Evolutionary conservation across 2,888 invertebrate species (phyloP).

Genomic region (Seladonia tumulorum): DNA sequence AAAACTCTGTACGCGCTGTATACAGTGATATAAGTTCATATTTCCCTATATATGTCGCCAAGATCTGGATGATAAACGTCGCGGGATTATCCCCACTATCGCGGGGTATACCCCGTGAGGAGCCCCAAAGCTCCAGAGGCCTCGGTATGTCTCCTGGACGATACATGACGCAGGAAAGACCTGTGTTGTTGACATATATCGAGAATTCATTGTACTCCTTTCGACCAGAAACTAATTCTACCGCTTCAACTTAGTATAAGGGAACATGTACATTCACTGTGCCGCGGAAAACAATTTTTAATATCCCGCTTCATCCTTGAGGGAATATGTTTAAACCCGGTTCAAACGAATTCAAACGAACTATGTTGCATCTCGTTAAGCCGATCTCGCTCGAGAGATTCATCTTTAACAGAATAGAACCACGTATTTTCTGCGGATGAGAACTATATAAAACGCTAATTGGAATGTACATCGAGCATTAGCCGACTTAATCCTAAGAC

Average conservation of each 20-base stretch:
- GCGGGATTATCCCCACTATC: no score
- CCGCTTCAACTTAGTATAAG: conserved; percentile 4
- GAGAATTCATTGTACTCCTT: not conserved
- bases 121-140: no score
- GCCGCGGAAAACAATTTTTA: not conserved
- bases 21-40: no score
- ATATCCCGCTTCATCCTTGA: not conserved
- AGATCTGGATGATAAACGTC: no score
- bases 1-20: not conserved
- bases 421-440: not conserved
- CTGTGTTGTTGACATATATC: no score
- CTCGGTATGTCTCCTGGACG: no score
- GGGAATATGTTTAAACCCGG: not conserved
- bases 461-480: not conserved
- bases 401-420: not conserved
- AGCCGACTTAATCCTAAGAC: not conserved
- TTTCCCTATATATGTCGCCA: no score
- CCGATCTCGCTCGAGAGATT: not conserved
- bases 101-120: no score
- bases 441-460: not conserved
- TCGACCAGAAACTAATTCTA: not conserved
- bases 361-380: not conserved
- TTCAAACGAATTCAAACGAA: not conserved
- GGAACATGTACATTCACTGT: not conserved
- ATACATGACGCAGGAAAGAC: no score